Evolutionary conservation across 2,888 invertebrate genomes (phyloP).

Genomic region (Tipula unca): DNA sequence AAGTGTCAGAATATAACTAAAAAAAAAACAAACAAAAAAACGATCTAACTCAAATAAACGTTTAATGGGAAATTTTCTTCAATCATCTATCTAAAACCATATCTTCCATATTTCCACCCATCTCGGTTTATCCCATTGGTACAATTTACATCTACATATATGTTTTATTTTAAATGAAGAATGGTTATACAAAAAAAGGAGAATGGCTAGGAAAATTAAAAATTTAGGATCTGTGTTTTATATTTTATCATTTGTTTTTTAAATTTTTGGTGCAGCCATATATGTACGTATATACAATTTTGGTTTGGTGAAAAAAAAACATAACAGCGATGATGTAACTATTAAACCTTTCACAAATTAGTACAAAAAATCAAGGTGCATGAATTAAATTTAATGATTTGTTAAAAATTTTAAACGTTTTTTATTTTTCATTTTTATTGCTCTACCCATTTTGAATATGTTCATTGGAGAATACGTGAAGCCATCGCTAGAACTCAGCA

Average conservation of each 20-base stretch:
- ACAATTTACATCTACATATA: neutral
- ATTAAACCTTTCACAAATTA: neutral
- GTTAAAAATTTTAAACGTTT: neutral
- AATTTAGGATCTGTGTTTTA: neutral
- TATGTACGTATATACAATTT: too few species aligned
- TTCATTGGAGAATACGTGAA: neutral
- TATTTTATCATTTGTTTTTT: neutral
- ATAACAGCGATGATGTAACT: neutral
- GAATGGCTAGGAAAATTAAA: neutral
- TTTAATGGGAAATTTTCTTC: neutral
- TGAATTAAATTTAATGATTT: neutral
- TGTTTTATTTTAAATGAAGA: neutral
- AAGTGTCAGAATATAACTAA: neutral
- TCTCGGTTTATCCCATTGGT: neutral
- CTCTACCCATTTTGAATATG: neutral
- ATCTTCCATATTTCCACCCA: neutral
- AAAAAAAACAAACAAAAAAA: neutral
- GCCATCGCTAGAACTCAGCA: too few species aligned
- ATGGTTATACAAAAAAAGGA: neutral
- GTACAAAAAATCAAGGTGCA: neutral
- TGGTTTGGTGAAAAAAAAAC: neutral
- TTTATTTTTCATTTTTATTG: neutral
- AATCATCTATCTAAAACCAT: neutral
- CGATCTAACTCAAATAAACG: neutral
- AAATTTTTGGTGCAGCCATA: too few species aligned